Conservation (phyloP, 2,797 vertebrate species). For the Oreochromis grahami region DNA sequence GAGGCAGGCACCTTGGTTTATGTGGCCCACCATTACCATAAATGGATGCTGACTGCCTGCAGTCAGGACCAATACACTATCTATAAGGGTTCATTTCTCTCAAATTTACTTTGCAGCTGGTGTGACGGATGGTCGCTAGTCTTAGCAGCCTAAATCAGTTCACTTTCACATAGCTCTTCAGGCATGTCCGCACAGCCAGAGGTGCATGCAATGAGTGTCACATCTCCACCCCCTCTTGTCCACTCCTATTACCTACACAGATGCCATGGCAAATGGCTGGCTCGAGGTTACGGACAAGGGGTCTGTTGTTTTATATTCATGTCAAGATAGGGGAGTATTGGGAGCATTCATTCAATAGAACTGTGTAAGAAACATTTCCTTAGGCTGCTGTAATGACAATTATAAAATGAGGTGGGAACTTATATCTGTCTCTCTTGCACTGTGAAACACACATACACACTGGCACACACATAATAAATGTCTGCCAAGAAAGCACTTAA, state of each 20-base stretch:
- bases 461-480: constrained; percentile 19
- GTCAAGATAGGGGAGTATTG: constrained; percentile 20
- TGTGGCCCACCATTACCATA: constrained; percentile 61
- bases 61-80: constrained; percentile 71
- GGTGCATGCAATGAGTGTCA: constrained; percentile 66
- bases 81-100: constrained; percentile 70
- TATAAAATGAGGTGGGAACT: constrained; percentile 45
- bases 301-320: constrained; percentile 58
- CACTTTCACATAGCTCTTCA: constrained; percentile 65
- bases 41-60: constrained; percentile 70
- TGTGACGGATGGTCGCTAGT: constrained; percentile 61
- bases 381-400: constrained; percentile 26
- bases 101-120: constrained; percentile 69
- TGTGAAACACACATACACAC: constrained; percentile 2
- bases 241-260: constrained; percentile 70
- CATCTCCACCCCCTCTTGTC: constrained; percentile 63
- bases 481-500: constrained; percentile 73
- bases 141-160: constrained; percentile 69
- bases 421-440: constrained; percentile 24
- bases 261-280: constrained; percentile 57
- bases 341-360: constrained; percentile 38
- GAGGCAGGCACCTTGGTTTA: constrained; percentile 44
- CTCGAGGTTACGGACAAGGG: constrained; percentile 51
- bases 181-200: constrained; percentile 44
- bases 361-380: constrained; percentile 30